phyloP scores from a whole-genome alignment of 2,888 invertebrate genomes.

The Axea sp. region DNA sequence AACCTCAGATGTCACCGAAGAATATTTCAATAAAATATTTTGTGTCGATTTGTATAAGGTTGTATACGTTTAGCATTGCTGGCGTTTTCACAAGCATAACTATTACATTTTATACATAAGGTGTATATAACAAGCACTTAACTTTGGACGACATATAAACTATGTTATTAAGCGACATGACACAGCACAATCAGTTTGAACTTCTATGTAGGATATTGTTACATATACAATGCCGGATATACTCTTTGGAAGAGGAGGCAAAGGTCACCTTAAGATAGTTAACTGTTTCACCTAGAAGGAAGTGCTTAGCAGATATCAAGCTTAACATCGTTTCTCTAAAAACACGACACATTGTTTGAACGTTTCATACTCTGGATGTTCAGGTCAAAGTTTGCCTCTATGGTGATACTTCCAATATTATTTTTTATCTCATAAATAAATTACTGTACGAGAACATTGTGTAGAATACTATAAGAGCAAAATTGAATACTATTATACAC shows the following conservation, averaged over 20 bases:
- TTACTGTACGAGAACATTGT: too few relatives aligned
- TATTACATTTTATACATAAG: conserved; percentile 23
- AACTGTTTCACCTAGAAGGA: conserved; percentile 25
- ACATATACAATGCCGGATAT: conserved; percentile 31
- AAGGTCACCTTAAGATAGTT: conserved; percentile 45
- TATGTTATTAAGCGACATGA: conserved; percentile 46
- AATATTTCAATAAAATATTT: conserved; percentile 1
- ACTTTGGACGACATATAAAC: conserved; percentile 39
- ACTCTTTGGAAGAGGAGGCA: conserved; percentile 11
- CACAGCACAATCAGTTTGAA: conserved; percentile 45
- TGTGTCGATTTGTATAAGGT: not conserved
- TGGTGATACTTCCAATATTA: too few relatives aligned
- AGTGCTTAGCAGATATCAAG: conserved; percentile 21
- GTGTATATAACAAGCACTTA: conserved; percentile 18
- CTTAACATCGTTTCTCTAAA: conserved; percentile 33
- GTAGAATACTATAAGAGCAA: too few relatives aligned
- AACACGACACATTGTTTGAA: conserved; percentile 27
- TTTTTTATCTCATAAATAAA: too few relatives aligned
- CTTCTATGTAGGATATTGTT: conserved; percentile 39
- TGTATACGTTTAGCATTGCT: conserved; percentile 12
- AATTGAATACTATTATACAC: too few relatives aligned
- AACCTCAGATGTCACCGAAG: not conserved
- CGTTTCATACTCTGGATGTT: conserved; percentile 3
- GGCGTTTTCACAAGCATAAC: conserved; percentile 9
- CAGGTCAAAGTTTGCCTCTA: too few relatives aligned